Conservation (phyloP, 2,113 vertebrate species). For the Silurus glanis region DNA sequence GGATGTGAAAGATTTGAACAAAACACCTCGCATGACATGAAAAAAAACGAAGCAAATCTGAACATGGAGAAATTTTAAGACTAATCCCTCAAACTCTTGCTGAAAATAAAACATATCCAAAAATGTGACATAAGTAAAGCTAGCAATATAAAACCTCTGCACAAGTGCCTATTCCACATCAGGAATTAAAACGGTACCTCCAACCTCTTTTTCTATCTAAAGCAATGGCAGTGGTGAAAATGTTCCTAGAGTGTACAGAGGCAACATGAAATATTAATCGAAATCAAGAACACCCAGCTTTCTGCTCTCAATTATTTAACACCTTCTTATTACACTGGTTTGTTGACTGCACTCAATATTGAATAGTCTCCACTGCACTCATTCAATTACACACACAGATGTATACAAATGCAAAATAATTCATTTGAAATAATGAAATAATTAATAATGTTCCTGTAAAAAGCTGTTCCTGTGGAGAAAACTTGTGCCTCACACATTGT, state of each 20-base stretch:
- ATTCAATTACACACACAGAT: slow-evolving; percentile 57
- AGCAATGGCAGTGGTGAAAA: background rate
- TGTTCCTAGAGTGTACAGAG: background rate
- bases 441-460: background rate
- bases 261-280: slow-evolving; percentile 20
- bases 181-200: background rate
- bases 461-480: background rate
- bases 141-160: too few species aligned
- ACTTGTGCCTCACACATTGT: background rate
- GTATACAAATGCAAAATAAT: background rate
- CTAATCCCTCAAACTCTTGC: background rate
- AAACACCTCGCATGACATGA: background rate
- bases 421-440: background rate
- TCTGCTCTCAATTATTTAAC: slow-evolving; percentile 42
- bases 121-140: too few species aligned
- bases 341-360: background rate
- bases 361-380: background rate
- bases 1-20: background rate
- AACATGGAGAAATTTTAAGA: background rate
- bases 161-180: background rate
- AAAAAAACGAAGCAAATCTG: background rate
- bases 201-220: background rate
- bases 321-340: background rate
- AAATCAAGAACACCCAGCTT: slow-evolving; percentile 11
- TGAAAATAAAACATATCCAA: too few species aligned